These are phyloP conservation scores for Perca fluviatilis DNA, from an alignment of 2,113 vertebrate species.

Conservation along the genomic window DNA sequence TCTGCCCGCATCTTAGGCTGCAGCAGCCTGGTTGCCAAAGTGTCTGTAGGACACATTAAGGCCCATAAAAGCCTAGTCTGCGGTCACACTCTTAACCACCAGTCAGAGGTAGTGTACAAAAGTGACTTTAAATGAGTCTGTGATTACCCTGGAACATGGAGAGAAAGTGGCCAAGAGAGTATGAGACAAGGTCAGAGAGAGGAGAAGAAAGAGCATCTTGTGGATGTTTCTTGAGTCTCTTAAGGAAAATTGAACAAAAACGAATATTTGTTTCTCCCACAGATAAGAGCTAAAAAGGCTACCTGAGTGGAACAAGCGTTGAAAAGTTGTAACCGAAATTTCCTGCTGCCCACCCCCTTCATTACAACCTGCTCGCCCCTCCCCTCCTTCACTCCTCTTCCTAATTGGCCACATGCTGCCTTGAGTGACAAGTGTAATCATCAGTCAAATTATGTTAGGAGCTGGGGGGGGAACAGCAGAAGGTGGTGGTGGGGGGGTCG, in stretches of 20 bases:
- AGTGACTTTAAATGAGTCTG: slow-evolving; percentile 83
- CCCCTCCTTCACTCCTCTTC: slow-evolving; percentile 60
- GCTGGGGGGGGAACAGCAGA: slow-evolving; percentile 62
- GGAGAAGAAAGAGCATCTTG: slow-evolving; percentile 44
- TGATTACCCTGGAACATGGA: slow-evolving; percentile 80
- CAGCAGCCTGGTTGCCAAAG: slow-evolving; percentile 78
- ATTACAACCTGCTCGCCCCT: slow-evolving; percentile 47
- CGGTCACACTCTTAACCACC: slow-evolving; percentile 77
- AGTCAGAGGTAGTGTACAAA: slow-evolving; percentile 82
- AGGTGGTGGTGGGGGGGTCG: slow-evolving; percentile 59
- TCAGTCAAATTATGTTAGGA: slow-evolving; percentile 86
- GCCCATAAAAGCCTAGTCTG: slow-evolving; percentile 82
- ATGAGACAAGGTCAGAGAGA: slow-evolving; percentile 67
- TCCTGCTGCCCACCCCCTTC: slow-evolving; percentile 11
- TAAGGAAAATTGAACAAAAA: slow-evolving; percentile 64
- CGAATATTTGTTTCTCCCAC: slow-evolving; percentile 68
- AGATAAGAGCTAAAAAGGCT: slow-evolving; percentile 55
- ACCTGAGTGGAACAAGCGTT: slow-evolving; percentile 45
- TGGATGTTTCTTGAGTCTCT: slow-evolving; percentile 55
- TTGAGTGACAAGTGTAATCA: slow-evolving; percentile 88
- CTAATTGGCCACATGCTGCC: slow-evolving; percentile 88
- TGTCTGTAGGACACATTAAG: slow-evolving; percentile 81
- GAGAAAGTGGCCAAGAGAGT: slow-evolving; percentile 78
- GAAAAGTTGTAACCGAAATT: slow-evolving; percentile 62
- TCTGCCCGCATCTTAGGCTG: slow-evolving; percentile 59